phyloP scores from a whole-genome alignment of 2,888 invertebrate genomes.

The Drosophila leonis region DNA sequence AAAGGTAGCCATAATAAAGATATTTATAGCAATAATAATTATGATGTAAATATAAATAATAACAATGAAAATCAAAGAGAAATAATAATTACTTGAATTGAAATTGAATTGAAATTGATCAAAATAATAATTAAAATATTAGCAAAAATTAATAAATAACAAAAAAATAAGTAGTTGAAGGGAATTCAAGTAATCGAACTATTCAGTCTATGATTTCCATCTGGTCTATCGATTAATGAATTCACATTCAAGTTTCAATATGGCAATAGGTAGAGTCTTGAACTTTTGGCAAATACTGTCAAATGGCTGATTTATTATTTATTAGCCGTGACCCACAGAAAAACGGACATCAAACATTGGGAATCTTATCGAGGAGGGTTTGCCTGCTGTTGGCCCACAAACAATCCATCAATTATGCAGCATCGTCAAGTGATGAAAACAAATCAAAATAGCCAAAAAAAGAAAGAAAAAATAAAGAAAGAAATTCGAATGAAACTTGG shows the following conservation, averaged over 20 bases:
- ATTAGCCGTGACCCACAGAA: slow-evolving; percentile 43
- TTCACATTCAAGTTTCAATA: slow-evolving; percentile 59
- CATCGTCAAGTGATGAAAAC: slow-evolving; percentile 59
- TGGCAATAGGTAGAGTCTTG: slow-evolving; percentile 23
- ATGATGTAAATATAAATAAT: no score
- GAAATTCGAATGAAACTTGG: slow-evolving; percentile 34
- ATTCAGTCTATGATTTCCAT: not conserved
- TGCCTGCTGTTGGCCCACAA: slow-evolving; percentile 24
- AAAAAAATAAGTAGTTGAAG: no score
- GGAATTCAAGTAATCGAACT: not conserved
- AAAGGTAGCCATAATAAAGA: not conserved
- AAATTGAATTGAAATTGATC: no score
- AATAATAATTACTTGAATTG: no score
- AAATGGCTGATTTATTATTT: slow-evolving; percentile 68
- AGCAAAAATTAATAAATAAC: no score
- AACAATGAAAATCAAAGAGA: no score
- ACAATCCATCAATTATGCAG: slow-evolving; percentile 78
- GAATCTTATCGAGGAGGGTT: slow-evolving; percentile 23
- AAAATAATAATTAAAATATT: not conserved
- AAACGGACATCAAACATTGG: slow-evolving; percentile 18
- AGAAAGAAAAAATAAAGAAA: not conserved
- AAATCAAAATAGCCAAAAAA: slow-evolving; percentile 51
- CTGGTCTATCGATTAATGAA: slow-evolving; percentile 47
- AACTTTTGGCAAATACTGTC: slow-evolving; percentile 56
- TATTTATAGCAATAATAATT: not conserved